Percentiles rank a stretch among this genome's conserved stretches.
phyloP scores from a whole-genome alignment of 2,888 invertebrate species.

The Parthenolecanium corni region DNA sequence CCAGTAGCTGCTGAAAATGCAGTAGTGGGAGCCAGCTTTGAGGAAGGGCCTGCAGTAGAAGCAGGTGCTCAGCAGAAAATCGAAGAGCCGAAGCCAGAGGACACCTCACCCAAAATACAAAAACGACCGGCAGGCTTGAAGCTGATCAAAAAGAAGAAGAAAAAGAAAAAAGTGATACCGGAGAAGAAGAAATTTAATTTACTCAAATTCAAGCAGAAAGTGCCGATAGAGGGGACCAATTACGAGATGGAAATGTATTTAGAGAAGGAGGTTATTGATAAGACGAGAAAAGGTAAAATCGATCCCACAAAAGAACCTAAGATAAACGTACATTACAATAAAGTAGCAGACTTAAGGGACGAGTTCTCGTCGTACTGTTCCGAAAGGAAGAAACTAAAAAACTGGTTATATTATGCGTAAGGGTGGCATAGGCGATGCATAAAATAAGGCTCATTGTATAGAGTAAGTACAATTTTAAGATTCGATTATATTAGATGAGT shows the following conservation, averaged over 20 bases:
- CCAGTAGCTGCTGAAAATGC: too few species aligned
- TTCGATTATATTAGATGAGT: too few species aligned
- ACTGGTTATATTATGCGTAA: conserved; percentile 17
- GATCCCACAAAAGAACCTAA: conserved; percentile 4
- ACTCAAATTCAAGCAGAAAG: conserved; percentile 5
- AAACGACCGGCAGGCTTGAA: too few species aligned
- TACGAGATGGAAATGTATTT: conserved; percentile 10
- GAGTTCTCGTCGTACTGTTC: conserved; percentile 14
- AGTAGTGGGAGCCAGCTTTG: too few species aligned
- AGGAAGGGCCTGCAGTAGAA: too few species aligned
- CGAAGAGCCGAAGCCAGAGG: too few species aligned
- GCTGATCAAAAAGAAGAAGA: background rate
- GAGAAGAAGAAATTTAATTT: conserved; percentile 9
- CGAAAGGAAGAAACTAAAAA: conserved; percentile 2
- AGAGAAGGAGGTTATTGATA: background rate
- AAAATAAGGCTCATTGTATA: too few species aligned
- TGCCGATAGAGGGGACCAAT: conserved; percentile 5
- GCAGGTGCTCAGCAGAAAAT: too few species aligned
- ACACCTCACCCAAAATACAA: too few species aligned
- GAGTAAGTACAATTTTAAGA: too few species aligned
- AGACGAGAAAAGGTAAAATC: conserved; percentile 9
- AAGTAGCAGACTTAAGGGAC: conserved; percentile 8
- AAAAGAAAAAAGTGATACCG: background rate
- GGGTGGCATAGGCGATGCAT: too few species aligned
- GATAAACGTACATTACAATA: background rate